Conservation (phyloP, 2,113 vertebrate genomes). For the Coturnix japonica region DNA sequence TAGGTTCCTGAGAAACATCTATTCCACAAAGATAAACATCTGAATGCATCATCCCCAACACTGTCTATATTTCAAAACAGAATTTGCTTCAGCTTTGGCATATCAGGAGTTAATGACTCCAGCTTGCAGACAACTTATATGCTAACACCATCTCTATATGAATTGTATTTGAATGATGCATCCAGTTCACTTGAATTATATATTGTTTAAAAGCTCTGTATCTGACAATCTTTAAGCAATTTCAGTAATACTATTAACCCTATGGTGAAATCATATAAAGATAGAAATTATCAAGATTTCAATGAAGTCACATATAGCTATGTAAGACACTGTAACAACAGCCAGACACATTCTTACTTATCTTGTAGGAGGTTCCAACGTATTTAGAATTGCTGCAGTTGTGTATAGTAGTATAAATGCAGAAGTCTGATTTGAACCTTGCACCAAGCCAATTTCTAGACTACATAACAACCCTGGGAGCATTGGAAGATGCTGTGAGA, state of each 20-base stretch:
- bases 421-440: not conserved
- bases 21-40: not conserved
- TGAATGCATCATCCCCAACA: not conserved
- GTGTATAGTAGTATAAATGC: not conserved
- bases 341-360: slow-evolving; percentile 15
- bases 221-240: not conserved
- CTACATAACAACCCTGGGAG: not conserved
- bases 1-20: not conserved
- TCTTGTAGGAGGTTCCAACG: slow-evolving; percentile 21
- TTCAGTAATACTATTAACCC: not conserved
- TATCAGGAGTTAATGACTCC: not conserved
- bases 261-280: not conserved
- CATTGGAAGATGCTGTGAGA: slow-evolving; percentile 41
- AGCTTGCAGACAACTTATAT: not conserved
- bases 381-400: slow-evolving; percentile 19
- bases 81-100: not conserved
- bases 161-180: not conserved
- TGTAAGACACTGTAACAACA: not conserved
- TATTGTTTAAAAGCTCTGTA: not conserved
- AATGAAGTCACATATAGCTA: not conserved
- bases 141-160: not conserved
- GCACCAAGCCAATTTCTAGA: not conserved
- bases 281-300: not conserved
- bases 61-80: not conserved
- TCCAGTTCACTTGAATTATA: not conserved